Evolutionary conservation across 2,888 invertebrate genomes (phyloP), one percentile per base, ranked within the genome.

Genomic region (Oeneis ivallda): DNA sequence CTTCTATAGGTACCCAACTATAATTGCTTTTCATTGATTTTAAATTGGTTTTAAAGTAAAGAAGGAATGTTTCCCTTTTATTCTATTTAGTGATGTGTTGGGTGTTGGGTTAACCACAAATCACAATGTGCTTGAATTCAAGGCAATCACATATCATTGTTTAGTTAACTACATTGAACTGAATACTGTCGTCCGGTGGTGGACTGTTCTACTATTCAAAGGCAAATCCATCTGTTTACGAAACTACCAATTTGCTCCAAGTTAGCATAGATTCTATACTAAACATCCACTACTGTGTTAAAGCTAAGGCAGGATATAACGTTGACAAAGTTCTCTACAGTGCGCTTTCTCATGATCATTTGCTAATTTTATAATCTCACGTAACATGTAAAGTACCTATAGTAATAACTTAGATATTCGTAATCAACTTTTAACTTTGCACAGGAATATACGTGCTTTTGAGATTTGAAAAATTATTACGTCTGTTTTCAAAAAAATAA

Each of bases 171-270:
- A n/a, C 41, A 56, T 56, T 56, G 11, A 41, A 0, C 17, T 56
- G 17, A 56, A 0, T 17, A 13, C 17, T 13, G 56, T 26, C 41
- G 39, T 56, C 37, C 5, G 54, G 17, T 19, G 19, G 17, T 41
- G 41, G 39, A 19, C 19, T 39, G 8, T 5, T 19, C 39, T 17
- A 19, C 41, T 41, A 41, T 56, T 56, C 41, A 56, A 11, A 54
- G 39, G 17, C 11, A 54, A 56, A 56, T 56, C 41, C 39, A 13
- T 41, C 17, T 54, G 39, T 41, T 56, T 13, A 13, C 41, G 19
- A 56, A 19, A 56, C 56, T 56, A 56, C n/a, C 17, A 39, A 39
- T 39, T 54, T 39, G 54, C 17, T 10, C 39, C 11, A 53, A 34
- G 34, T 53, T 53, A 34, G 15, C 8, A 54, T 11, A 11, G 37